These are phyloP conservation scores for Esox lucius DNA, from an alignment of 2,797 vertebrate species.

Conservation along the genomic window DNA sequence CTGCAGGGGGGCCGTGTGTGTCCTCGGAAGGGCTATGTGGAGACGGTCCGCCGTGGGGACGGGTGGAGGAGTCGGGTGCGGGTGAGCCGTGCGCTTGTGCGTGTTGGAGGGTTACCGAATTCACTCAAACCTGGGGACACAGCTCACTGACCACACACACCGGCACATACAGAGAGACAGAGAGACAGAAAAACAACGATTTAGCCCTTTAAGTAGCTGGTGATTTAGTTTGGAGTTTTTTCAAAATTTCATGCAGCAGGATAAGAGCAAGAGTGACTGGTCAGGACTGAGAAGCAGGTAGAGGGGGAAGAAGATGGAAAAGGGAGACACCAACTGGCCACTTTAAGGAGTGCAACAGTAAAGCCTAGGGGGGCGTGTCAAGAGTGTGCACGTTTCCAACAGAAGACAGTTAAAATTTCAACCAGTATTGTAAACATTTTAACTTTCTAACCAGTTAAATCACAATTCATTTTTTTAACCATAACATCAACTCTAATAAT, in stretches of 20 bases:
- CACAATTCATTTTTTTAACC: neutral
- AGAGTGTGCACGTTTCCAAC: neutral
- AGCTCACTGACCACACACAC: conserved; percentile 55
- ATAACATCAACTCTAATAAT: neutral
- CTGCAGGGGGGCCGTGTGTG: conserved; percentile 18
- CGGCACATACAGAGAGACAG: conserved; percentile 41
- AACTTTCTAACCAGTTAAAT: neutral
- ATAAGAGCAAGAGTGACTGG: neutral
- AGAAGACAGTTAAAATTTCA: neutral
- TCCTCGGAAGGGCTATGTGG: conserved; percentile 32
- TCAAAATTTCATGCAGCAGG: neutral
- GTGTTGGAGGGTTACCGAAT: conserved; percentile 46
- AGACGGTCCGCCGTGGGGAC: conserved; percentile 20
- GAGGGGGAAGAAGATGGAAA: conserved; percentile 14
- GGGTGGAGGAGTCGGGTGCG: neutral
- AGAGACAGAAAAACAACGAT: neutral
- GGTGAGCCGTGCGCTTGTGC: conserved; percentile 14
- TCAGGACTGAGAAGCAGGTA: neutral
- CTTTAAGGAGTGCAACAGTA: conserved; percentile 71
- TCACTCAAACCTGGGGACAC: conserved; percentile 31
- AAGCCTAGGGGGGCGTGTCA: conserved; percentile 39
- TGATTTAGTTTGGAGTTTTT: neutral
- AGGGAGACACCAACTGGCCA: conserved; percentile 79
- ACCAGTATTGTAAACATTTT: neutral
- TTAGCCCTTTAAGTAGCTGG: neutral